Conservation (phyloP, 2,888 invertebrate species). For the Sminthurinus aureus region DNA sequence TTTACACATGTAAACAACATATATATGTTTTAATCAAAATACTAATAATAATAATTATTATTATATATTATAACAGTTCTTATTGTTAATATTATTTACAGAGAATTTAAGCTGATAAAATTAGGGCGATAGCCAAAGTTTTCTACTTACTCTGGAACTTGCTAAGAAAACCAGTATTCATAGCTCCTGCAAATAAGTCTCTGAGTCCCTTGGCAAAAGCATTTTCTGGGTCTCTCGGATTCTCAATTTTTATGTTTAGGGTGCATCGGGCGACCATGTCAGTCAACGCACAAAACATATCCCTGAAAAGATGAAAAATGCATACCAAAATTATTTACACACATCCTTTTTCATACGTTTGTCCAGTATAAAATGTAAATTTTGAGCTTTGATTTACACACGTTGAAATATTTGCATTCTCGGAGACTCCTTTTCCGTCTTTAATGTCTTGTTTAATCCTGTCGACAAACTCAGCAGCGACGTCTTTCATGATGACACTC, state of each 20-base stretch:
- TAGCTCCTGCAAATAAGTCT: constrained; percentile 22
- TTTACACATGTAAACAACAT: too few relatives aligned
- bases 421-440: not conserved
- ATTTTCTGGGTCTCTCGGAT: constrained; percentile 52
- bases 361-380: too few relatives aligned
- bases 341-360: too few relatives aligned
- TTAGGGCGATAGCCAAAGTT: too few relatives aligned
- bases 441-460: not conserved
- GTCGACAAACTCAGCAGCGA: not conserved
- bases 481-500: not conserved
- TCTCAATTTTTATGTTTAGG: constrained; percentile 44
- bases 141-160: too few relatives aligned
- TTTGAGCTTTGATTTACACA: not conserved
- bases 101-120: too few relatives aligned
- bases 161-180: too few relatives aligned
- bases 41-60: too few relatives aligned
- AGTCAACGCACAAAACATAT: constrained; percentile 24
- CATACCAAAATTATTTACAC: too few relatives aligned
- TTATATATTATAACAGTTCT: too few relatives aligned
- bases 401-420: not conserved
- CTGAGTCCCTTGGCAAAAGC: constrained; percentile 50
- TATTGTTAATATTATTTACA: too few relatives aligned
- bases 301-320: constrained; percentile 1
- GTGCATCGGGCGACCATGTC: constrained; percentile 52
- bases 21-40: too few relatives aligned